Percentiles rank a stretch among this genome's conserved stretches.
Evolutionary conservation across 2,113 vertebrate species (phyloP).

Genomic region (Mellivora capensis): DNA sequence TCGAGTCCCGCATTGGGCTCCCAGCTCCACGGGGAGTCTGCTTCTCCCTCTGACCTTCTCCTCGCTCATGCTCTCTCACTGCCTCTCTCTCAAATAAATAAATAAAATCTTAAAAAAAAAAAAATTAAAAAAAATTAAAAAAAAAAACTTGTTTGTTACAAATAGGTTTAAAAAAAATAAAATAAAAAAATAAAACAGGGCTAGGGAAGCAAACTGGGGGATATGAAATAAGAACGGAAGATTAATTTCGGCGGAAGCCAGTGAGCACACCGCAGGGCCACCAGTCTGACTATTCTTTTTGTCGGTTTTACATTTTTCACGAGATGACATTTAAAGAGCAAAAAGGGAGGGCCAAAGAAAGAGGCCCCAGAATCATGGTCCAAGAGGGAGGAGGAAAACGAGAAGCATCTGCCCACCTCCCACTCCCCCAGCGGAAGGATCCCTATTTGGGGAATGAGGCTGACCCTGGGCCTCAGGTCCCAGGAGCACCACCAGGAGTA

Average conservation of each 20-base stretch:
- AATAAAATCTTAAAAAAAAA: no score
- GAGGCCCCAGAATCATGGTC: background rate
- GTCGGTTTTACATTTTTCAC: background rate
- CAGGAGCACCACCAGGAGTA: background rate
- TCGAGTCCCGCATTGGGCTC: no score
- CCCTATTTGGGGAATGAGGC: background rate
- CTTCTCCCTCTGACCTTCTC: no score
- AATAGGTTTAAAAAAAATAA: no score
- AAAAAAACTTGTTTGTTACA: no score
- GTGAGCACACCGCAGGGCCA: background rate
- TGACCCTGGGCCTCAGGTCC: background rate
- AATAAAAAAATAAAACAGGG: no score
- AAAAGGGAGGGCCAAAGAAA: background rate
- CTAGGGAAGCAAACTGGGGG: background rate
- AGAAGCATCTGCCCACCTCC: background rate
- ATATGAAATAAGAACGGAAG: background rate
- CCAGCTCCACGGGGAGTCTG: no score
- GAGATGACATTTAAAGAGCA: background rate
- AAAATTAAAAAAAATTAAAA: no score
- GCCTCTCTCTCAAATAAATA: no score
- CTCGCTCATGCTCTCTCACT: no score
- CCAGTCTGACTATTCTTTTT: background rate
- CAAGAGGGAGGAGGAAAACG: background rate
- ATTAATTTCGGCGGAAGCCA: accelerated
- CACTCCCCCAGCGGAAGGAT: background rate